Percentiles rank a stretch among this genome's conserved stretches.
These are phyloP conservation scores for Formica aserva DNA, from an alignment of 2,888 invertebrate species.

Conservation along the genomic window DNA sequence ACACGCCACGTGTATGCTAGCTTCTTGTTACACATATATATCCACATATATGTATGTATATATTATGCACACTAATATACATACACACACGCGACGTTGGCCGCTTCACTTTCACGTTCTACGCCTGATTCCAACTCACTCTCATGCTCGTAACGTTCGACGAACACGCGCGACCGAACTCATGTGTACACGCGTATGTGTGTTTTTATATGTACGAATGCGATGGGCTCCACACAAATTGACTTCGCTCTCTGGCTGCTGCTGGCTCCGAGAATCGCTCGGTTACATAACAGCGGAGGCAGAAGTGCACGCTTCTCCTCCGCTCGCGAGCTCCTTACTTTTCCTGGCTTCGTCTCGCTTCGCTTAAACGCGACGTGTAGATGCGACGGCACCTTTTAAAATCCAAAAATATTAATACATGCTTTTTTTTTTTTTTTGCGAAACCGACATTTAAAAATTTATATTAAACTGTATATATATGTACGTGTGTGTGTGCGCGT, in stretches of 20 bases:
- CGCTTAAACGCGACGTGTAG: conserved; percentile 23
- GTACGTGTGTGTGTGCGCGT: background rate
- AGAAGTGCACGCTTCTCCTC: conserved; percentile 69
- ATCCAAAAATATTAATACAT: conserved; percentile 7
- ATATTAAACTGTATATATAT: background rate
- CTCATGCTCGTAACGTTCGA: conserved; percentile 25
- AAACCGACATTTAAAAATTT: background rate
- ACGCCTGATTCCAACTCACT: conserved; percentile 48
- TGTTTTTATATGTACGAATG: conserved; percentile 10
- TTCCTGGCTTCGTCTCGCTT: conserved; percentile 68
- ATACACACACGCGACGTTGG: conserved; percentile 39
- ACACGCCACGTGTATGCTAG: background rate
- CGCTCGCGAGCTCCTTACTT: conserved; percentile 63
- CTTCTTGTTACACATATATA: background rate
- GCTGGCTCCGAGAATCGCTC: conserved; percentile 77
- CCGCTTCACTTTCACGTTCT: conserved; percentile 65
- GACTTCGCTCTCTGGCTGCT: conserved; percentile 69
- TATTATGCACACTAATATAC: conserved; percentile 1
- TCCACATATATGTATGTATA: conserved; percentile 5
- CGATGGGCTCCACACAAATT: conserved; percentile 68
- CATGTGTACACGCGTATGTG: background rate
- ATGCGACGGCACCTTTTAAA: background rate
- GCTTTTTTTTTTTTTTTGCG: background rate
- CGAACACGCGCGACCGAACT: background rate
- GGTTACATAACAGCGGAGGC: conserved; percentile 77